Conservation (phyloP, 2,888 invertebrate genomes). For the Amaurobius ferox region DNA sequence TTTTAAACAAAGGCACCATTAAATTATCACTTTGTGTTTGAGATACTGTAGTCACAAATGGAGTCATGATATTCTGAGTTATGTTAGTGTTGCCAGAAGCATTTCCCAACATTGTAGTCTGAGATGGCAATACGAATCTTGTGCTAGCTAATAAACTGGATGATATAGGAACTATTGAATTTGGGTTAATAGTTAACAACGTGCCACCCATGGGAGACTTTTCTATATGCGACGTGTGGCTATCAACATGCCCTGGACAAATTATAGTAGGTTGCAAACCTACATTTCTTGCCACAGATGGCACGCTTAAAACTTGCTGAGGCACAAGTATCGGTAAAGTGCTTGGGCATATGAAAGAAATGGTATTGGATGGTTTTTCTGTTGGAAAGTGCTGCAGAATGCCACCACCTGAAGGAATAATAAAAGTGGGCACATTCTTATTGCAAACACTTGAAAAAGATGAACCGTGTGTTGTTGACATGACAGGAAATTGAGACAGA, state of each 20-base stretch:
- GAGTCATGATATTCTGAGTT: slow-evolving; percentile 34
- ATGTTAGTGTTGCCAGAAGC: slow-evolving; percentile 22
- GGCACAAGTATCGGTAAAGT: slow-evolving; percentile 63
- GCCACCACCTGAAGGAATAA: slow-evolving; percentile 41
- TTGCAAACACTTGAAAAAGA: slow-evolving; percentile 42
- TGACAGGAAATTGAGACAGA: slow-evolving; percentile 65
- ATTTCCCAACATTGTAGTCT: slow-evolving; percentile 33
- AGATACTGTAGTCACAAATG: slow-evolving; percentile 36
- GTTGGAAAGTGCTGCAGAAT: slow-evolving; percentile 45
- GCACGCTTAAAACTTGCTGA: slow-evolving; percentile 55
- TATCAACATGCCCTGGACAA: slow-evolving; percentile 35
- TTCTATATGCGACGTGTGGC: slow-evolving; percentile 29
- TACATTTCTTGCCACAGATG: slow-evolving; percentile 52
- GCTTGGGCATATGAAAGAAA: slow-evolving; percentile 53
- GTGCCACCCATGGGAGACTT: slow-evolving; percentile 40
- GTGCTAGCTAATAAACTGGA: slow-evolving; percentile 45
- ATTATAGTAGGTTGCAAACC: slow-evolving; percentile 38
- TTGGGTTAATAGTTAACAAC: slow-evolving; percentile 42
- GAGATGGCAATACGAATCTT: slow-evolving; percentile 40
- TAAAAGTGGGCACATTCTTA: slow-evolving; percentile 56
- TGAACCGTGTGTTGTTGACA: slow-evolving; percentile 67
- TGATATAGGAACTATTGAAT: slow-evolving; percentile 67
- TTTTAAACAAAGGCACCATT: slow-evolving; percentile 51
- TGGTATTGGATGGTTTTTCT: slow-evolving; percentile 53
- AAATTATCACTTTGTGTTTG: slow-evolving; percentile 32